Percentiles rank a stretch among this genome's conserved stretches.
phyloP scores from a whole-genome alignment of 2,888 invertebrate species.

The Acrobasis suavella region DNA sequence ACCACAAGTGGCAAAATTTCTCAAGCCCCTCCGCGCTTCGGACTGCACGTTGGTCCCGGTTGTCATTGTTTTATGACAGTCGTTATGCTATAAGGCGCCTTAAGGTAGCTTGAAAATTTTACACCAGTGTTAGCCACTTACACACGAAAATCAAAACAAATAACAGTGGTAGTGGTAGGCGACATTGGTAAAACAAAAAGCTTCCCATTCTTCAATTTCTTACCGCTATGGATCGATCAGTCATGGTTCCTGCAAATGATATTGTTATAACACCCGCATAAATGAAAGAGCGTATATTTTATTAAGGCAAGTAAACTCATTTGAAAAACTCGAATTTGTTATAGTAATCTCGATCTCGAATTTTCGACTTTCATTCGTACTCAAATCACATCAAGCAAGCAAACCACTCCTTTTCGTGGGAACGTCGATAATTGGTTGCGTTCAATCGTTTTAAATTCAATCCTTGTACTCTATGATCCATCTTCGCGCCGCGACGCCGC shows the following conservation, averaged over 20 bases:
- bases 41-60: too few relatives aligned
- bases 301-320: not conserved
- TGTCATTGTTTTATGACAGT: too few relatives aligned
- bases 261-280: not conserved
- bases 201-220: slow-evolving; percentile 37
- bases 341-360: slow-evolving; percentile 41
- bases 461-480: too few relatives aligned
- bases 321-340: not conserved
- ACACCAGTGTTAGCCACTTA: too few relatives aligned
- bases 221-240: slow-evolving; percentile 70
- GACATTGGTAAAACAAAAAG: not conserved
- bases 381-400: not conserved
- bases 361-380: slow-evolving; percentile 36
- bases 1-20: too few relatives aligned
- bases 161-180: too few relatives aligned
- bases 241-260: slow-evolving; percentile 41
- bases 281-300: not conserved
- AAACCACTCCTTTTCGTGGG: not conserved
- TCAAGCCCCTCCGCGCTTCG: too few relatives aligned
- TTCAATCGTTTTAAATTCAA: too few relatives aligned
- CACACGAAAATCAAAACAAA: too few relatives aligned
- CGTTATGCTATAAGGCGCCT: too few relatives aligned
- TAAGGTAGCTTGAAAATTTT: too few relatives aligned
- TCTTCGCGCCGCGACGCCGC: too few relatives aligned
- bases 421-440: slow-evolving; percentile 44